phyloP scores from a whole-genome alignment of 2,888 invertebrate genomes.

The Byasa hedistus region DNA sequence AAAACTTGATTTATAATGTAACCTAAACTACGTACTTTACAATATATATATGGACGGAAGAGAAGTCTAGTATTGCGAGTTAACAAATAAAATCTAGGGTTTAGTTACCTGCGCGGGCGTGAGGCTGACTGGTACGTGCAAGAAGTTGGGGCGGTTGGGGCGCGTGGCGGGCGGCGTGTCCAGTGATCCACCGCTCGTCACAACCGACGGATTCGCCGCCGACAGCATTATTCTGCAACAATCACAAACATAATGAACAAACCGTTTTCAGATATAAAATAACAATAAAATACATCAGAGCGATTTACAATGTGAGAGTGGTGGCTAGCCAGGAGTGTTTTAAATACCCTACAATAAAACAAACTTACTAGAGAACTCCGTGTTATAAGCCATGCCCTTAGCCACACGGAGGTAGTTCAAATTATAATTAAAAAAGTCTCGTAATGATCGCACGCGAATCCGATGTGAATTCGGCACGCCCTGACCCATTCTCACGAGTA shows the following conservation, averaged over 20 bases:
- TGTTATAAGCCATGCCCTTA: no score
- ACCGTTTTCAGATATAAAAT: not conserved
- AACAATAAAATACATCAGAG: no score
- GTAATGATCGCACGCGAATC: not conserved
- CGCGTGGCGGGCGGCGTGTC: slow-evolving; percentile 75
- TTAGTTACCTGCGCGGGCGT: slow-evolving; percentile 70
- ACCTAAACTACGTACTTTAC: no score
- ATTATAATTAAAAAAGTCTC: no score
- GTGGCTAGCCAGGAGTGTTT: no score
- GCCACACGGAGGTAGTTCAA: no score
- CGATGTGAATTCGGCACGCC: slow-evolving; percentile 1
- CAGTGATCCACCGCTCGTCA: slow-evolving; percentile 50
- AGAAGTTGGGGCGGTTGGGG: slow-evolving; percentile 86
- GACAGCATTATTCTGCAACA: slow-evolving; percentile 74
- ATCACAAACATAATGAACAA: slow-evolving; percentile 3
- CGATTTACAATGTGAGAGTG: no score
- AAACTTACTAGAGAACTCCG: no score
- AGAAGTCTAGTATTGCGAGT: not conserved
- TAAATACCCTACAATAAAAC: no score
- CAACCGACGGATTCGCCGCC: slow-evolving; percentile 70
- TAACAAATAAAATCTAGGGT: no score
- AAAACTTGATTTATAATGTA: no score
- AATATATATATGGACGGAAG: no score
- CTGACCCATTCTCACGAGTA: slow-evolving; percentile 13
- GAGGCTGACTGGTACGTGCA: slow-evolving; percentile 82